Percentiles rank a stretch among this genome's conserved stretches.
Conservation (phyloP, 2,797 vertebrate genomes). For the Heliangelus exortis region DNA sequence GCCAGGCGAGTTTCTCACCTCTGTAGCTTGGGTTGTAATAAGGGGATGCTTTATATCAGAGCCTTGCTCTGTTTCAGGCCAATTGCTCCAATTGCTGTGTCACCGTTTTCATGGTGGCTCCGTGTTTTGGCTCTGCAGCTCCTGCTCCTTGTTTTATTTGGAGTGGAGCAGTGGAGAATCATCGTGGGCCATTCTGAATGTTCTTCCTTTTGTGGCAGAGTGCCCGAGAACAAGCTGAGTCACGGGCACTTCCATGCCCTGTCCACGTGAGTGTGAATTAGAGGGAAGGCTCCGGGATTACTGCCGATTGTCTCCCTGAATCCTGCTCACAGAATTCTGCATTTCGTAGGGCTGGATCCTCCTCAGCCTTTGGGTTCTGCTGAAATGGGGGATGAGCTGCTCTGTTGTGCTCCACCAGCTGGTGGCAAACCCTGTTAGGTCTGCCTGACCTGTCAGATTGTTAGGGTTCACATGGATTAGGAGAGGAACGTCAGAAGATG, state of each 20-base stretch:
- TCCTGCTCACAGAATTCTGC: neutral
- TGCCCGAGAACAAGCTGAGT: neutral
- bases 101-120: neutral
- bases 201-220: constrained; percentile 51
- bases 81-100: neutral
- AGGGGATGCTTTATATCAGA: neutral
- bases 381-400: constrained; percentile 6
- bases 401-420: constrained; percentile 40
- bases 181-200: neutral
- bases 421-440: constrained; percentile 57
- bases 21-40: neutral
- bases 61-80: neutral
- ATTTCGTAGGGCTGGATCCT: constrained; percentile 14
- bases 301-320: neutral
- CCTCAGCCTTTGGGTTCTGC: neutral
- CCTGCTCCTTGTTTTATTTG: constrained; percentile 57
- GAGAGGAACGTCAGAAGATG: constrained; percentile 18
- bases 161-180: neutral
- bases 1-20: neutral
- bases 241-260: constrained; percentile 2
- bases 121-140: constrained; percentile 12
- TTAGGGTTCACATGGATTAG: constrained; percentile 61
- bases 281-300: constrained; percentile 15
- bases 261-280: neutral
- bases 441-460: constrained; percentile 63